Evolutionary conservation across 2,113 vertebrate genomes (phyloP), one percentile per base, ranked within the genome.

Genomic region (Empidonax traillii): DNA sequence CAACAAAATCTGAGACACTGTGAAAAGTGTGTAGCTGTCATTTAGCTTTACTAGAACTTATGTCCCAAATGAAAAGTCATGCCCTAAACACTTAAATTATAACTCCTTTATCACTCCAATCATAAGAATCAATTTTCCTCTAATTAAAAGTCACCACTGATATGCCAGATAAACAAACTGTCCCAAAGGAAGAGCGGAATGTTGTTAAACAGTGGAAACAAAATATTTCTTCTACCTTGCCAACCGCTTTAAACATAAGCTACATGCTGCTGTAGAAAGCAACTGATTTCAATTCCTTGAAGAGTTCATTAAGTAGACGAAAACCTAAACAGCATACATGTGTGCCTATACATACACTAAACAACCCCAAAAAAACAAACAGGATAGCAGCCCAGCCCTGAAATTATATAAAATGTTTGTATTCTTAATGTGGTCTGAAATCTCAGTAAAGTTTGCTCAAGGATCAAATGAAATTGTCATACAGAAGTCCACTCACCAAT

Each of bases 121-220:
- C 53, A 53, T 33, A 85, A 79, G 49, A 94, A 91, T 62, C 44
- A 73, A 76, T 93, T 83, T 93, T 73, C 58, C 41, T 87, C 58
- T 95, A 95, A 95, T 96, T 91, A 79, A 83, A 52, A 95, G 41
- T 61, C 74, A 91, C 18, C 31, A 90, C 31, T 56, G 67, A 90
- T 52, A 25, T n/a, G 61, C 10, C 53, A 91, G 43, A 94, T 20
- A 94, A 94, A 93, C 56, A 82, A 85, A 78, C 33, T 14, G 21
- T 82, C 90, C 62, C 90, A 90, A 56, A 87, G 88, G 78, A 91
- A 89, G 35, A 1, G 2, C 23, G 22, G 19, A 66, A 93, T 44
- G 5, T 21, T 90, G 17, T 62, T 65, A 49, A 61, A 63, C 1
- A 79, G 16, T 25, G 31, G 69, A 76, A 85, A 72, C 56, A 37